Evolutionary conservation across 2,888 invertebrate species (phyloP), one percentile per base, ranked within the genome.

Genomic region (Pristionchus entomophagus): DNA sequence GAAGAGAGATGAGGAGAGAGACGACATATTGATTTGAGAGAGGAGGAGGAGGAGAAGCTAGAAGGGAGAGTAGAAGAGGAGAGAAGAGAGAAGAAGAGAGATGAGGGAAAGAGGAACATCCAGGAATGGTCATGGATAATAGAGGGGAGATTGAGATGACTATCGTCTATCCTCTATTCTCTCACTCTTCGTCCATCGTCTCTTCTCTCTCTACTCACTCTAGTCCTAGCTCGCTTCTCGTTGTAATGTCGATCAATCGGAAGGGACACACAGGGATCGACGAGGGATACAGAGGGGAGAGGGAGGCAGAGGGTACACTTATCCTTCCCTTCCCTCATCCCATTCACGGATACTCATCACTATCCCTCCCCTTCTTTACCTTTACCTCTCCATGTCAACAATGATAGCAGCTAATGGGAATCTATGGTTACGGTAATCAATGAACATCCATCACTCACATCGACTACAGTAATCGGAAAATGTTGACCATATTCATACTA

Each of bases 171-270:
- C 49, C 22, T 49, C 17, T 12, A 38, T 38, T 5, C 73, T 26
- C 73, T 45, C 41, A 10, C 73, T 73, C 45, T 32, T n/a, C 73
- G 17, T 45, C 32, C 41, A 41, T n/a, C 73, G 41, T 73, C 41
- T 41, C 73, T 41, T 26, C 80, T 80, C 80, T 51, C 80, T 80
- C 80, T 51, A 26, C 51, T 80, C 80, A 29, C 51, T 51, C 80
- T 80, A 51, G 80, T n/a, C 32, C 45, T 80, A 62, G 62, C 62
- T 51, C 51, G 29, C 80, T 80, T 38, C 45, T 49, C 80, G 80
- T 80, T 80, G 80, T 80, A 80, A 80, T 51, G 80, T 80, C 32
- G 53, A 81, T 81, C 80, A 81, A 81, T 53, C 53, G 53, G 35
- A 35, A 41, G 35, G 80, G 26, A 26, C 8, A 56, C n/a, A 35